These are phyloP conservation scores for Acleris laterana DNA, from an alignment of 2,888 invertebrate species.

Conservation along the genomic window DNA sequence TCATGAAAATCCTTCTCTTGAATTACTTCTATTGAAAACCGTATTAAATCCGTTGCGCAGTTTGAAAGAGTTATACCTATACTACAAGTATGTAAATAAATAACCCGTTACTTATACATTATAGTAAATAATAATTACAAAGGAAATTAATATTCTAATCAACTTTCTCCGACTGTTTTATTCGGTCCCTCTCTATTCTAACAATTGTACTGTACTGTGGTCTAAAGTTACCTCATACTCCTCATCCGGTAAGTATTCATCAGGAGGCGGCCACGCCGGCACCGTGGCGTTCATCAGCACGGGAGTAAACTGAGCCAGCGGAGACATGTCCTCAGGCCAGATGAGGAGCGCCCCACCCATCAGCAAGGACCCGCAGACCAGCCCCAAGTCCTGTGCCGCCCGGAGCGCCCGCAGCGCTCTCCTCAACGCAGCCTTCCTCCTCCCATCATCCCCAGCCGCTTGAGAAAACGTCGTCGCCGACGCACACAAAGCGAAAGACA, in stretches of 20 bases:
- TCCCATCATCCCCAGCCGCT: conserved; percentile 74
- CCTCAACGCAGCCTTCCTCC: conserved; percentile 68
- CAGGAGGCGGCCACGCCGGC: conserved; percentile 71
- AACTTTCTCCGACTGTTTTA: no score
- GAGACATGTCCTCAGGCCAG: conserved; percentile 75
- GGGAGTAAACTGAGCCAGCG: conserved; percentile 68
- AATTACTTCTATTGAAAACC: no score
- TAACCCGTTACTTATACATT: no score
- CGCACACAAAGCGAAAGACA: conserved; percentile 83
- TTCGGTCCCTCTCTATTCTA: no score
- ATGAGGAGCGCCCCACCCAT: conserved; percentile 78
- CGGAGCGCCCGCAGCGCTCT: conserved; percentile 72
- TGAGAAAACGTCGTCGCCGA: conserved; percentile 85
- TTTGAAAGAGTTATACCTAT: no score
- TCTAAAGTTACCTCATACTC: conserved; percentile 77
- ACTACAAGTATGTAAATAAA: no score
- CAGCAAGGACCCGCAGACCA: conserved; percentile 71
- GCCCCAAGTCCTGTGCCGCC: conserved; percentile 76
- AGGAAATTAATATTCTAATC: no score
- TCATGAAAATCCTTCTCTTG: no score
- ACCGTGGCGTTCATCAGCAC: conserved; percentile 65
- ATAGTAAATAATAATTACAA: no score
- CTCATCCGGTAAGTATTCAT: conserved; percentile 82
- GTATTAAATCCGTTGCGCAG: no score
- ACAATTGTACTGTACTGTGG: no score